Evolutionary conservation across 2,888 invertebrate genomes (phyloP), one percentile per base, ranked within the genome.

Genomic region (Leptarthrus brevirostris): DNA sequence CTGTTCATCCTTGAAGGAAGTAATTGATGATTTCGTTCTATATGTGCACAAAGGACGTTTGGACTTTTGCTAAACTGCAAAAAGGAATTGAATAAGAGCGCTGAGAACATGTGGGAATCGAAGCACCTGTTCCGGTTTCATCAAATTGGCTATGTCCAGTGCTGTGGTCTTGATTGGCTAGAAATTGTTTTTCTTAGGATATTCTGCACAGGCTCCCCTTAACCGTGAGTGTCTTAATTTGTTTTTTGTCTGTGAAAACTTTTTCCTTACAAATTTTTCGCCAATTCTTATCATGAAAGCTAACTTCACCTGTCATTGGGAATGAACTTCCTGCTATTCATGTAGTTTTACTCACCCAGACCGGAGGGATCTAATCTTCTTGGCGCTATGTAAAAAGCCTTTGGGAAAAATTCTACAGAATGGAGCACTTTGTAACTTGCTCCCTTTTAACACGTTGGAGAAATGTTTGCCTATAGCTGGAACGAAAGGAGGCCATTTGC

Each of bases 71-170:
- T 61, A 71, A 71, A 52, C 18, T 71, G 36, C 53, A 20, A n/a
- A 12, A 16, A 44, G 69, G 26, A 71, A 58, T 30, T 49, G 53
- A 61, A 40, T 30, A 18, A 52, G 61, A 26, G 18, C 53, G 73
- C 8, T 24, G 30, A 72, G 72, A 72, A 30, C 72, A 66, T 54
- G 64, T 74, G 71, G 54, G 74, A 74, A 64, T 66, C 53, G 47
- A 40, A 74, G 64, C 72, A 74, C 64, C 72, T 74, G 61, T 64
- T 74, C 34, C 18, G n/a, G 4, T 58, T 12, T 12, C 40, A 18
- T n/a, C n/a, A n/a, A n/a, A n/a, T n/a, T n/a, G n/a, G n/a, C n/a
- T n/a, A n/a, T n/a, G n/a, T n/a, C n/a, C n/a, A n/a, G n/a, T 26
- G 56, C 36, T 36, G 16, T 16, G 12, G 5, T 36, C 12, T 10